Base-by-base conservation (phyloP, 2,888 invertebrate genomes). In the Drosophila prolongata region DNA sequence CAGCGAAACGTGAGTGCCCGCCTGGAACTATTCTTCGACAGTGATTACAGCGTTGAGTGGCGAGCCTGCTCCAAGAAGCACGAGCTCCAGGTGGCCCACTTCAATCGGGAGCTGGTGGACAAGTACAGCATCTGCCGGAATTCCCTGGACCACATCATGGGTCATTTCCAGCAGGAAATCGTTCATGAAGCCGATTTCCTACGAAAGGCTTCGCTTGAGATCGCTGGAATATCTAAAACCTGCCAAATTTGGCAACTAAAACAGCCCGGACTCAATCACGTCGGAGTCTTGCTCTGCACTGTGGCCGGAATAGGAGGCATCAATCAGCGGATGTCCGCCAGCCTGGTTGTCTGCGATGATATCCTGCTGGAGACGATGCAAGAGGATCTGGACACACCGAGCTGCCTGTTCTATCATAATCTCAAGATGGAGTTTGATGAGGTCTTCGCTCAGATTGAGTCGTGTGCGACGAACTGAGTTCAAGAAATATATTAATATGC, bases 51-150 rank as follows among this genome's bases (percentile, higher is more conserved):
- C 3, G 62, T 34, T 1, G 58, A 75, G 19, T 50, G 73, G 16
- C 52, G 54, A 3, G 27, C 43, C 16, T 84, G 84, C 60, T 74
- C 61, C 34, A 74, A 73, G 52, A 40, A 73, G n/a, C 56, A 81
- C 46, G 80, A 83, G 50, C 74, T 70, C 6, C 67, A 76, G 47
- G 75, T 83, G 37, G 81, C 75, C 2, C 73, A 73, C 30, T 79
- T 84, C 27, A 76, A 80, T 53, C 76, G 79, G 6, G 71, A 79
- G 34, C 53, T 79, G n/a, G 11, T 74, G 8, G 38, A 64, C 19
- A 76, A 75, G 50, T 76, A 73, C 19, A 57, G 53, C 6, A 35
- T 54, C 24, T 84, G 84, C 40, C 50, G 60, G 14, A 62, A 55
- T 2, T 70, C 70, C 2, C 34, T 84, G 30, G 73, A 79, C 9